Base-by-base conservation (phyloP, 2,797 vertebrate genomes). In the Setipinna tenuifilis region DNA sequence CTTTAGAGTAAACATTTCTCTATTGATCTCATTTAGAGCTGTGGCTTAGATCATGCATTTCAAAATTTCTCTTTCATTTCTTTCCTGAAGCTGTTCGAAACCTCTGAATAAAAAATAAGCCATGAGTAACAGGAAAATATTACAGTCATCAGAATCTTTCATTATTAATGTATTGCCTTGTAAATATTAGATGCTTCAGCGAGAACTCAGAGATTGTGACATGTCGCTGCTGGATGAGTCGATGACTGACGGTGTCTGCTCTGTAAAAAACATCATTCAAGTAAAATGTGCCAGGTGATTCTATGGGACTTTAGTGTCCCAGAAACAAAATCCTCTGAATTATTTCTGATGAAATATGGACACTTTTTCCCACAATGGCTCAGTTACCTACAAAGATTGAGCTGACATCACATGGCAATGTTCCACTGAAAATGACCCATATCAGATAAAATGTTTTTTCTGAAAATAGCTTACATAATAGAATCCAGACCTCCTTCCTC, bases 51-150 rank as follows among this genome's bases (percentile, higher is more conserved):
- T 75, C 17, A 19, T 19, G 71, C 35, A 78, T 78, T 78, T 78
- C 1, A 78, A 44, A 0, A 21, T 71, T 78, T 78, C 84, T 21
- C 25, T 44, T 7, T 41, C 21, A 25, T 54, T 78, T 80, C 86
- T 61, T 85, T 82, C 25, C 3, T 82, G 14, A 12, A 83, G 84
- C 81, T 86, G 35, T 0, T 75, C 31, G 31, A 83, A 41, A 82
- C 81, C 87, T 81, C 23, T 90, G 46, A 93, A 92, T 93, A 89
- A 94, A 90, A 23, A 80, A 91, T 89, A 75, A 86, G 82, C 88
- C 85, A 59, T 50, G 85, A 83, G 84, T 50, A 62, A 84, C 84
- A 48, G 59, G 62, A 48, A 88, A 89, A 90, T 87, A 88, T 90
- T 88, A 68, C 48, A 89, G 59, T 86, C 75, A 54, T 86, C 78